Conservation (phyloP, 2,113 vertebrate genomes). For the Sula dactylatra region DNA sequence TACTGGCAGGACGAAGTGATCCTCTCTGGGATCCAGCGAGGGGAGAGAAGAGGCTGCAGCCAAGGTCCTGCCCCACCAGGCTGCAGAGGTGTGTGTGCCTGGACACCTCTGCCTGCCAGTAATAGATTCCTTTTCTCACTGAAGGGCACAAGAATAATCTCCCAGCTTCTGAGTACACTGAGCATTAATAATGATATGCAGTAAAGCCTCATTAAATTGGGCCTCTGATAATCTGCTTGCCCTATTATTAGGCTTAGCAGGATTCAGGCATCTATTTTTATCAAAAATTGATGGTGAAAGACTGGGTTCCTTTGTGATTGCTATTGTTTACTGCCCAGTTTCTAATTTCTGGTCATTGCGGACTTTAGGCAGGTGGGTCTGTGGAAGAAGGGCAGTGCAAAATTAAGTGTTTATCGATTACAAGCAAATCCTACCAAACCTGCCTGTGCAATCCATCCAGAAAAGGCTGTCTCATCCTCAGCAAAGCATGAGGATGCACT, state of each 20-base stretch:
- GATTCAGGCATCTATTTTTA: constrained; percentile 62
- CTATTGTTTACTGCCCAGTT: constrained; percentile 32
- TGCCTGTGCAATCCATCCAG: neutral
- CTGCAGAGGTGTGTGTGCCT: neutral
- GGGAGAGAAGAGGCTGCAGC: neutral
- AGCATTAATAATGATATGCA: constrained; percentile 56
- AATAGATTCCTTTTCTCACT: constrained; percentile 26
- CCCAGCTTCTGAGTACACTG: constrained; percentile 23
- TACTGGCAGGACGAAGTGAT: neutral
- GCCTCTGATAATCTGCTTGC: constrained; percentile 60
- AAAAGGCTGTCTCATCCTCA: neutral
- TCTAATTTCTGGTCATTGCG: neutral
- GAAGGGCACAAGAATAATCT: constrained; percentile 32
- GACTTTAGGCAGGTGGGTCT: neutral
- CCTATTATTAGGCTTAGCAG: constrained; percentile 58
- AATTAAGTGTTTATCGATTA: constrained; percentile 28
- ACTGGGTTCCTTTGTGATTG: constrained; percentile 6
- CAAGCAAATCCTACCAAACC: neutral
- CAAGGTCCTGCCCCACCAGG: neutral
- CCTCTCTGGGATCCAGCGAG: neutral
- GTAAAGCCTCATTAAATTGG: constrained; percentile 59
- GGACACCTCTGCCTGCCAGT: neutral
- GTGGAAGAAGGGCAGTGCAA: neutral
- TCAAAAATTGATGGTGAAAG: constrained; percentile 38
- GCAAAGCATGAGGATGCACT: neutral